phyloP scores from a whole-genome alignment of 2,888 invertebrate genomes.

The Trimorus sp. region DNA sequence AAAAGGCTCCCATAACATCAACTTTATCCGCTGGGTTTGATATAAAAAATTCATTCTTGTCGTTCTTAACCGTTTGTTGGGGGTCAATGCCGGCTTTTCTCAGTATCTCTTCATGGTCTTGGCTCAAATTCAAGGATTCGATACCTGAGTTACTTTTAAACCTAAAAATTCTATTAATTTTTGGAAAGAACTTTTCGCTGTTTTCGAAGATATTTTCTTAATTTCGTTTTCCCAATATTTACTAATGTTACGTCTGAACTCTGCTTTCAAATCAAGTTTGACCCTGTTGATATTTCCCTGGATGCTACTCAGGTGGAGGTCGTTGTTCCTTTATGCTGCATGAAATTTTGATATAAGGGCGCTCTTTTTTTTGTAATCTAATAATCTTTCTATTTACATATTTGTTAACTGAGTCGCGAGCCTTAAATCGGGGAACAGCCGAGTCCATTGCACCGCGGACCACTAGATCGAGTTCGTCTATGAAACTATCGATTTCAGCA shows the following conservation, averaged over 20 bases:
- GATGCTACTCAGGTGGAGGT: not conserved
- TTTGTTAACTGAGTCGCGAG: not conserved
- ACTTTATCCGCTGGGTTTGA: not conserved
- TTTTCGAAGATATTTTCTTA: not conserved
- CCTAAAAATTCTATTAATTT: slow-evolving; percentile 22
- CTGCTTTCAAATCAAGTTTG: not conserved
- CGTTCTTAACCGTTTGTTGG: not conserved
- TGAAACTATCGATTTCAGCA: slow-evolving; percentile 4
- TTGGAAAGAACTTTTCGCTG: slow-evolving; percentile 16
- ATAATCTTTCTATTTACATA: slow-evolving; percentile 1
- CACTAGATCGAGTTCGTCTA: not conserved
- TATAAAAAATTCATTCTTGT: not conserved
- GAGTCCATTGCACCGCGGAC: not conserved
- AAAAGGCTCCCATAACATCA: slow-evolving; percentile 2
- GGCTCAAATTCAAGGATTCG: not conserved
- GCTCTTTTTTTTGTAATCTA: slow-evolving; percentile 13
- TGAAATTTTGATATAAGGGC: not conserved
- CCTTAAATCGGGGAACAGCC: not conserved
- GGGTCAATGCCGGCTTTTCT: not conserved
- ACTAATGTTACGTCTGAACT: slow-evolving; percentile 6
- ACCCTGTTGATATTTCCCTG: not conserved
- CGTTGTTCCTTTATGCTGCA: not conserved
- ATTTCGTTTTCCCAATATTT: slow-evolving; percentile 28
- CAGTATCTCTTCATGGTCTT: not conserved
- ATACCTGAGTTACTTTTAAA: not conserved